Evolutionary conservation across 1,140 invertebrate species (phyloP).

Genomic region (Pseudachorutes palmiensis): DNA sequence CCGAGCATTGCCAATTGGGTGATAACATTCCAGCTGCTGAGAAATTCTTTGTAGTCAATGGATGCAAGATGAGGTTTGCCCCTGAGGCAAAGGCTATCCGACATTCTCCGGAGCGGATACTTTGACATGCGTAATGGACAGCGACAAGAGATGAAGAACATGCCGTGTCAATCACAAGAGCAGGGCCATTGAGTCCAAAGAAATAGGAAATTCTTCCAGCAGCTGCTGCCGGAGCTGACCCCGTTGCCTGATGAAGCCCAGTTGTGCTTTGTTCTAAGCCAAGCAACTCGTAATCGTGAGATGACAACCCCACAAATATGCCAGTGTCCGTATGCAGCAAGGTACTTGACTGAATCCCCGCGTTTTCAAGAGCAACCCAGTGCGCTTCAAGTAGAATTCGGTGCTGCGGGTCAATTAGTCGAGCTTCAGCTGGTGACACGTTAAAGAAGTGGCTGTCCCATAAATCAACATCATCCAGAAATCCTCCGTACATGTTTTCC

Average conservation of each 20-base stretch:
- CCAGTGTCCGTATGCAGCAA: conserved; percentile 47
- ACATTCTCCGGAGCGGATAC: conserved; percentile 8
- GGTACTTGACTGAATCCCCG: conserved; percentile 43
- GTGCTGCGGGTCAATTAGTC: conserved; percentile 55
- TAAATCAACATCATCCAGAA: conserved; percentile 11
- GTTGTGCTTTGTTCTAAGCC: neutral
- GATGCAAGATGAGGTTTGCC: conserved; percentile 15
- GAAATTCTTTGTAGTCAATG: neutral
- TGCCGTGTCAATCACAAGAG: conserved; percentile 13
- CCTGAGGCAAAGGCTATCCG: conserved; percentile 21
- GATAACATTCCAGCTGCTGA: neutral
- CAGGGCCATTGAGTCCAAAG: conserved; percentile 24
- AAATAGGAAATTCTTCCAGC: conserved; percentile 18
- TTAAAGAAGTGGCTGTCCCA: conserved; percentile 51
- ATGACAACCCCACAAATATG: conserved; percentile 46
- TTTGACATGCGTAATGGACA: conserved; percentile 23
- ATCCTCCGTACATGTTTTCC: neutral
- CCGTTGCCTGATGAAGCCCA: conserved; percentile 7
- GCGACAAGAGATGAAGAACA: conserved; percentile 23
- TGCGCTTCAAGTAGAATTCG: conserved; percentile 52
- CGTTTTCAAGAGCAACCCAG: conserved; percentile 55
- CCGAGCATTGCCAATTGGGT: neutral
- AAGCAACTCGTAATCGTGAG: neutral
- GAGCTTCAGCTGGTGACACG: conserved; percentile 48
- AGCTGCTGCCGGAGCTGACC: conserved; percentile 14